Base-by-base conservation (phyloP, 1,140 invertebrate genomes). In the Pseudomyrmex concolor region DNA sequence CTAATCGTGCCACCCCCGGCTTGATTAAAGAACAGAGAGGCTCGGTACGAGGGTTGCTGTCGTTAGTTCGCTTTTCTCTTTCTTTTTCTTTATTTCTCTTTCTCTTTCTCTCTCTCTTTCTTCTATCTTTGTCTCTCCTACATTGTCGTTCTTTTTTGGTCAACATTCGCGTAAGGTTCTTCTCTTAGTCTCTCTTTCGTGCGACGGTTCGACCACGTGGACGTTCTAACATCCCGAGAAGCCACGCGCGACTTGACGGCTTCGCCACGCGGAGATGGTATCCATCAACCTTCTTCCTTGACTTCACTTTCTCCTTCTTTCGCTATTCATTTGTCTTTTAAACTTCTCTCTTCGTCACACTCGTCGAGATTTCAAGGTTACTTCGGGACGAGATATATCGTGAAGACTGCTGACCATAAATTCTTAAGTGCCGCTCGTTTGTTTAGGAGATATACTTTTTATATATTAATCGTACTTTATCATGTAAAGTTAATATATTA, bases 1-100 rank as follows among this genome's bases (percentile, higher is more conserved):
- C 92, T 93, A 93, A 93, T 93, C 92, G 91, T 88, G 86, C 91
- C 86, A 91, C 90, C 91, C 92, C 90, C 83, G 85, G 78, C 73
- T 94, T 94, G 93, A 94, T 94, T 94, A 93, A 94, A 93, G 92
- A 94, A 94, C 92, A 91, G 91, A 91, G 89, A 90, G 82, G 81
- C 82, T 77, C 85, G 71, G 55, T 63, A 82, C 70, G 84, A 66
- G 68, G 68, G 84, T 86, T 57, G 81, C 60, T 74, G 68, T 86
- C 86, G 88, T 88, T 89, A 82, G 83, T 84, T 83, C 74, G 50
- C 74, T 64, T 78, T 22, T 67, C 70, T 60, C 50, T 15, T 17
- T 68, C 57, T 25, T 73, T 5, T 43, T 81, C 57, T 62, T 43
- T 7, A 10, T n/a, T 19, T 34, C 25, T 55, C 17, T 25, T 15